Evolutionary conservation across 2,797 vertebrate genomes (phyloP), one percentile per base, ranked within the genome.

Genomic region (Pangasius mekongensis): DNA sequence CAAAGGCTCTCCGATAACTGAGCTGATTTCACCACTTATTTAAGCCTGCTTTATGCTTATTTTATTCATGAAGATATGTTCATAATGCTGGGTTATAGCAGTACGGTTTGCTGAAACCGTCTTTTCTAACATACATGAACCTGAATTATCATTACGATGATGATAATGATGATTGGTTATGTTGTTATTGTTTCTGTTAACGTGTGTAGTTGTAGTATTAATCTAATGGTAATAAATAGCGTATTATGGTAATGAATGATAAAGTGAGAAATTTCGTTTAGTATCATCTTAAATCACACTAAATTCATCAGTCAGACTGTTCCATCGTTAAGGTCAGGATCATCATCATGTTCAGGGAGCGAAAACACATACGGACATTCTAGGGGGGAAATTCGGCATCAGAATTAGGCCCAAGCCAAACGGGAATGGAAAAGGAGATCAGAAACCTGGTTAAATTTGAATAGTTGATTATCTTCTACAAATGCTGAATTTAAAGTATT

Each of bases 11-110:
- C 33, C 74, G 89, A 90, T 89, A 88, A 89, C 78, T 69, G 74
- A 78, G 84, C 88, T 76, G 88, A 91, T 91, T 89, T 87, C 82
- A 54, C 83, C 52, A 60, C 89, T 74, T 80, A 89, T 89, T 91
- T 83, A 89, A 86, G 52, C 73, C 73, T 30, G 14, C 90, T 88
- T 80, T 69, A 84, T 81, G 39, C 84, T 83, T 56, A 86, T 89
- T 89, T 89, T 80, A 90, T 91, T 91, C 89, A 88, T 89, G 81
- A 86, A 87, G 86, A 91, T 82, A 18, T 82, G 78, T 84, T 84
- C 66, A 83, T 74, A 64, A 62, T 36, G 67, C 54, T 74, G 7
- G 54, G 78, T 33, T 56, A 18, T 7, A 71, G 3, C 13, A 82
- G 6, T 14, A 39, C 56, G 33, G 30, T 27, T 49, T 83, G 58